Base-by-base conservation (phyloP, 2,113 vertebrate genomes). In the Brachirus orientalis region DNA sequence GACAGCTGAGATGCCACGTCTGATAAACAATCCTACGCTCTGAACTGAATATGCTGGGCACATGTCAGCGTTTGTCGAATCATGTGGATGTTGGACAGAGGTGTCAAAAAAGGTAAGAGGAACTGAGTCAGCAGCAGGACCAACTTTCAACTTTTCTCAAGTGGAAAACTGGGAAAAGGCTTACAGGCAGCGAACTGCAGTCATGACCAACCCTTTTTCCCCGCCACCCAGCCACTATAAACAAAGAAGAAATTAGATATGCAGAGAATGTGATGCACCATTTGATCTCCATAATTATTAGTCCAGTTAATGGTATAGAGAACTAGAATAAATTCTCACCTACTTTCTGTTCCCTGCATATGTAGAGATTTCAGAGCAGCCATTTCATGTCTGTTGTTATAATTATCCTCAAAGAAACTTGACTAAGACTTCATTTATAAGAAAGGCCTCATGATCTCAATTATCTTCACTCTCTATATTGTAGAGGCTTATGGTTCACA, bases 1-100 rank as follows among this genome's bases (percentile, higher is more conserved):
- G 78, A 72, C 79, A 57, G 82, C 77, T 66, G 77, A 76, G 84
- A 79, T 75, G 57, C 56, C 67, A 52, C 20, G 38, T 77, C 80
- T 66, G 75, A 82, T 84, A 88, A 90, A 89, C 86, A 87, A 60
- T 65, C 43, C 63, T 53, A 58, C 68, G 40, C 61, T 69, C 61
- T 54, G 56, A 77, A 67, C 51, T 1, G 47, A 64, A 63, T 38
- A 41, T 11, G 72, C 38, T 36, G 43, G 50, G 20, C 58, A 6
- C 22, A 22, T 13, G 53, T 69, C 63, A 58, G 69, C 61, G 48
- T 75, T 75, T 74, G 74, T 80, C 61, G 62, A 68, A 73, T 36
- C 20, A 18, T 50, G 51, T 67, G 9, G 40, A 47, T n/a, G 35
- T 76, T 58, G 75, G 59, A 57, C 59, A 69, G 60, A 79, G 57